phyloP scores from a whole-genome alignment of 1,140 invertebrate species.

The Halotydeus destructor region DNA sequence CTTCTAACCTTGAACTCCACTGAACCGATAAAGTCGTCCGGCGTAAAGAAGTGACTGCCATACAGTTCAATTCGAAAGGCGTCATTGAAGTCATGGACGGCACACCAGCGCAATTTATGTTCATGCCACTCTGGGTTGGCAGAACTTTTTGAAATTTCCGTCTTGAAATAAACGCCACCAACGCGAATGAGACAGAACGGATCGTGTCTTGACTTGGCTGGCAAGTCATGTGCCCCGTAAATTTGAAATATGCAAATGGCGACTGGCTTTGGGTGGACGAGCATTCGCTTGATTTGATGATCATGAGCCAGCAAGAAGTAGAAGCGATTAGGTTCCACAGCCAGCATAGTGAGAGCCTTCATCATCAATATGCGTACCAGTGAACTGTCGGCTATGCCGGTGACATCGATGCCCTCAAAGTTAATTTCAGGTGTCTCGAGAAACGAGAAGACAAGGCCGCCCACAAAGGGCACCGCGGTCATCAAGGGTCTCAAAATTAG shows the following conservation, averaged over 20 bases:
- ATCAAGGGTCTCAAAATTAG: slow-evolving; percentile 3
- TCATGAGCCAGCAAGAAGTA: background rate
- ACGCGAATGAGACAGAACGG: background rate
- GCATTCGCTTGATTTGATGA: background rate
- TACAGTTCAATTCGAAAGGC: background rate
- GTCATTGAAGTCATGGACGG: slow-evolving; percentile 7
- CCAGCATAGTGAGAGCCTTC: background rate
- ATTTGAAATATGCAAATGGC: slow-evolving; percentile 6
- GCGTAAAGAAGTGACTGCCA: background rate
- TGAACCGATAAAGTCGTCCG: slow-evolving; percentile 7
- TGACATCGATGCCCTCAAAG: slow-evolving; percentile 7
- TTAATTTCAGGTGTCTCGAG: slow-evolving; percentile 1
- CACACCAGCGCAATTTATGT: background rate
- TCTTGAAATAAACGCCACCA: background rate
- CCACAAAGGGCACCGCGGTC: background rate
- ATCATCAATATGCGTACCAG: background rate
- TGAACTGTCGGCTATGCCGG: slow-evolving; percentile 1
- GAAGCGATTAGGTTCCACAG: background rate
- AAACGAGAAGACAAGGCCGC: slow-evolving; percentile 3
- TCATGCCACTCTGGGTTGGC: slow-evolving; percentile 2
- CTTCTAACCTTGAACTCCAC: background rate
- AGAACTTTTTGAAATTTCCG: background rate
- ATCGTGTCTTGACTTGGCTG: background rate
- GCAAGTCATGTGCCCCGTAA: slow-evolving; percentile 4
- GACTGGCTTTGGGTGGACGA: background rate